phyloP scores from a whole-genome alignment of 1,140 invertebrate genomes.

The Neodiprion fabricii region DNA sequence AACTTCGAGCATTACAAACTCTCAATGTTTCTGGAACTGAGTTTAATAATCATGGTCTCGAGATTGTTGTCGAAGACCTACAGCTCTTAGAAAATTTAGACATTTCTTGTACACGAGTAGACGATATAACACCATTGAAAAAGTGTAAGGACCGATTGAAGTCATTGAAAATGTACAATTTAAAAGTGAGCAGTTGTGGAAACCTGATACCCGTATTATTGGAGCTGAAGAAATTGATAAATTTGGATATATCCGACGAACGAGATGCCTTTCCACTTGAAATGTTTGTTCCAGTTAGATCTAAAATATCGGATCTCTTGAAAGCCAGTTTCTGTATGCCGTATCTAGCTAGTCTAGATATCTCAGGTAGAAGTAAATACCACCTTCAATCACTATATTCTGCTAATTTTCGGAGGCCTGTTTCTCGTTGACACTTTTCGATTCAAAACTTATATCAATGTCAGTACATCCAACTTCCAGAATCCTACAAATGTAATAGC shows the following conservation, averaged over 20 bases:
- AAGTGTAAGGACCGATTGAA: constrained; percentile 70
- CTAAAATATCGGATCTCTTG: constrained; percentile 61
- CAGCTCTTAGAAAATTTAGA: constrained; percentile 72
- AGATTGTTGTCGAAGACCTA: constrained; percentile 75
- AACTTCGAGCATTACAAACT: constrained; percentile 68
- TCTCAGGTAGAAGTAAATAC: constrained; percentile 65
- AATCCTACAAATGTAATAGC: not conserved
- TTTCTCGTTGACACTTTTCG: not conserved
- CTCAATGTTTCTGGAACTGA: constrained; percentile 79
- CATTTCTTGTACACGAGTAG: constrained; percentile 74
- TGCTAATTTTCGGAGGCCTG: not conserved
- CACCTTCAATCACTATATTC: not conserved
- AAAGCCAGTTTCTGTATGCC: constrained; percentile 64
- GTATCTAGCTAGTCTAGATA: constrained; percentile 71
- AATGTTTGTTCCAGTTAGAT: constrained; percentile 55
- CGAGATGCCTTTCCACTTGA: constrained; percentile 61
- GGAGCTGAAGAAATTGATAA: constrained; percentile 67
- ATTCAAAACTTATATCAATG: not conserved
- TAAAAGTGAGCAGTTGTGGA: constrained; percentile 61
- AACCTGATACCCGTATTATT: constrained; percentile 65
- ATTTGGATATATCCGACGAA: constrained; percentile 73
- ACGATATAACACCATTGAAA: constrained; percentile 70
- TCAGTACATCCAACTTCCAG: not conserved
- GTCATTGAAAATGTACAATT: constrained; percentile 71
- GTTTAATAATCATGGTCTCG: constrained; percentile 73